Base-by-base conservation (phyloP, 2,888 invertebrate genomes). In the Lacanobia wlatinum region DNA sequence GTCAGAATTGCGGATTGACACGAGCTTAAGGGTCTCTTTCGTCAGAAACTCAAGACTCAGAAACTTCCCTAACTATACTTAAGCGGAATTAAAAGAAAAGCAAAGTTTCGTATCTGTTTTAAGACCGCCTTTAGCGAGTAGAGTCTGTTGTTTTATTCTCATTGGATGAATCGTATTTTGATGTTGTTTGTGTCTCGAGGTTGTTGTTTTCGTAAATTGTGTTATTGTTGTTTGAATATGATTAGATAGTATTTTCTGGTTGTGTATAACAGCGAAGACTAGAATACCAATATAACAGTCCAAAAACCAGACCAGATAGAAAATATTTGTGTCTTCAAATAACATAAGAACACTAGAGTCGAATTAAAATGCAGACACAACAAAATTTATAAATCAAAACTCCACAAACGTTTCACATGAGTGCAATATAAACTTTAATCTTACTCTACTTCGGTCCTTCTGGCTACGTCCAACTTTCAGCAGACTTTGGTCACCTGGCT, bases 31-130 rank as follows among this genome's bases (percentile, higher is more conserved):
- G 69, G 66, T 67, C 72, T 81, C 85, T 84, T 82, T 84, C 78
- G 82, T 80, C 81, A 86, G 81, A 73, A 73, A 78, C 81, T 80
- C 82, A 86, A 80, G 73, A 73, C 78, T 82, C 80, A 80, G 82
- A 80, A 87, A 89, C 87, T 90, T 89, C 40, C 73, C 73, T 79
- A 85, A 90, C 87, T 89, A 89, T 87, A 87, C 87, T 89, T 89
- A 88, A 73, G 80, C 79, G 75, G 86, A 83, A 88, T 88, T 89
- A 88, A 87, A 89, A 89, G 87, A 87, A 90, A 88, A 88, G 85
- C 82, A 83, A 89, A 89, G 87, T 89, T 87, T 87, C 23, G 63
- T 82, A 86, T 86, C 82, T 82, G 83, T 80, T 87, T 79, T 84
- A 82, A 84, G 79, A 80, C 73, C 60, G 78, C 73, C 73, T 76